Conservation (phyloP, 2,113 vertebrate genomes). For the Madoqua kirkii region DNA sequence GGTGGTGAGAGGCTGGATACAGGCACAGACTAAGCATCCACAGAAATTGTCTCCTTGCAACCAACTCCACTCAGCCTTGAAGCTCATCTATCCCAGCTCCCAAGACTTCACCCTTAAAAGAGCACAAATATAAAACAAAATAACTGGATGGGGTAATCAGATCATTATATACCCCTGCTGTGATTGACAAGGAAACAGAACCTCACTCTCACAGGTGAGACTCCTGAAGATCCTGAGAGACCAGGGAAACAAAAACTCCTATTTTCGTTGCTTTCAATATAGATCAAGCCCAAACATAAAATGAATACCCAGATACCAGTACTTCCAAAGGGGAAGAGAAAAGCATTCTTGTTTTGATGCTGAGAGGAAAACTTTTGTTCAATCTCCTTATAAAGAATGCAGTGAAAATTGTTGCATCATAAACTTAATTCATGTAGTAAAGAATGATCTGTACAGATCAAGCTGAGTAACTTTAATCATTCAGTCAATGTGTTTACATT, state of each 20-base stretch:
- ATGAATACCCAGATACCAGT: not conserved
- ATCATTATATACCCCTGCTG: not conserved
- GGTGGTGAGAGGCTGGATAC: not conserved
- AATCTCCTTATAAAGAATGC: not conserved
- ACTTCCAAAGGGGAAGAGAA: not conserved
- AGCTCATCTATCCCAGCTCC: not conserved
- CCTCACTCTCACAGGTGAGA: not conserved
- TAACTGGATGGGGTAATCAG: not conserved
- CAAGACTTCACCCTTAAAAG: not conserved
- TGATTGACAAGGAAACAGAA: not conserved
- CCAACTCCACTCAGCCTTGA: not conserved
- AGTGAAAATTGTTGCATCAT: not conserved
- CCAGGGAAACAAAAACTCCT: not conserved
- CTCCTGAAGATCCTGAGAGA: not conserved
- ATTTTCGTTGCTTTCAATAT: not conserved
- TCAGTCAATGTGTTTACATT: not conserved
- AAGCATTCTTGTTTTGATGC: not conserved
- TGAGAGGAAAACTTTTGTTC: not conserved
- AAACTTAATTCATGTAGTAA: not conserved
- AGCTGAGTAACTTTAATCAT: not conserved
- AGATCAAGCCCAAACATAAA: too few relatives aligned
- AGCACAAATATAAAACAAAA: not conserved
- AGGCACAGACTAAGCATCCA: too few relatives aligned
- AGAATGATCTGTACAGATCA: not conserved
- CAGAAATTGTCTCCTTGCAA: not conserved